phyloP scores from a whole-genome alignment of 2,888 invertebrate genomes.

The Diarsia mendica region DNA sequence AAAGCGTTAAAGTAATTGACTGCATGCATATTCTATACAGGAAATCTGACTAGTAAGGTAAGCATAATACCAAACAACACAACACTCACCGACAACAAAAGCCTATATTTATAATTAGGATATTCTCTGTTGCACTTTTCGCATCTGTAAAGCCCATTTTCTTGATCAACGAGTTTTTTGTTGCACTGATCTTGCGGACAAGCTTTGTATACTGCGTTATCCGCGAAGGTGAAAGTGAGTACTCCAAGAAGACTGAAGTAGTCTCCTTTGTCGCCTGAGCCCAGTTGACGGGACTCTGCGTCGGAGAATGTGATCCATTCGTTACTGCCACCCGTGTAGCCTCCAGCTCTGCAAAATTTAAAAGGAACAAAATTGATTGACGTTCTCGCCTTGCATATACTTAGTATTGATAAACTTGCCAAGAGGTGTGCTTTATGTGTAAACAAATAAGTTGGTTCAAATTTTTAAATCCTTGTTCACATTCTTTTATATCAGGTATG shows the following conservation, averaged over 20 bases:
- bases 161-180: slow-evolving; percentile 97
- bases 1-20: neutral
- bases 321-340: slow-evolving; percentile 85
- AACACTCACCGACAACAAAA: slow-evolving; percentile 93
- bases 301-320: slow-evolving; percentile 95
- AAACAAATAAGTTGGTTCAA: neutral
- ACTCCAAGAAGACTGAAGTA: slow-evolving; percentile 95
- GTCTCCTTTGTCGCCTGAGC: slow-evolving; percentile 94
- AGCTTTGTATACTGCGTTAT: slow-evolving; percentile 97
- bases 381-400: neutral
- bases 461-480: neutral
- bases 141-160: slow-evolving; percentile 97
- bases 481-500: neutral
- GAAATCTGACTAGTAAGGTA: neutral
- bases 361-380: neutral
- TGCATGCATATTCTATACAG: neutral
- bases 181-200: slow-evolving; percentile 97
- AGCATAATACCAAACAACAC: neutral
- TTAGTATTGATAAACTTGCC: neutral
- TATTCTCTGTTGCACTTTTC: slow-evolving; percentile 98
- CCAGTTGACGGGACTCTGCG: slow-evolving; percentile 92
- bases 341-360: slow-evolving; percentile 79
- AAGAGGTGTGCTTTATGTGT: neutral
- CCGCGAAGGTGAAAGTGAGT: slow-evolving; percentile 94
- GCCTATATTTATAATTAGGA: slow-evolving; percentile 96